These are phyloP conservation scores for Holothuria scabra DNA, from an alignment of 53 echinoderm and acorn worm genomes.

Conservation along the genomic window DNA sequence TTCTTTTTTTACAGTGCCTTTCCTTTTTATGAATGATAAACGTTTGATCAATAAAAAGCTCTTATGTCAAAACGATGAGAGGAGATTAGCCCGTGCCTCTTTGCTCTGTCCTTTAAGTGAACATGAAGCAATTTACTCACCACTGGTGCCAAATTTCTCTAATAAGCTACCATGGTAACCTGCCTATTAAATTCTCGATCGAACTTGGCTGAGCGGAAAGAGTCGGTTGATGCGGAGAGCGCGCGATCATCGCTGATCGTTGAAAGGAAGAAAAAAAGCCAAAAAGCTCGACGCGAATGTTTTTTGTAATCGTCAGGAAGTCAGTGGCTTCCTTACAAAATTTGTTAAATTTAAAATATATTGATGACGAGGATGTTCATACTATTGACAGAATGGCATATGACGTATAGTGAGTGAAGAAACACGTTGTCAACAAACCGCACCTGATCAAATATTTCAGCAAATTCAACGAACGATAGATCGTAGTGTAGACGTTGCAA, in stretches of 20 bases:
- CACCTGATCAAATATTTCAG: too few relatives aligned
- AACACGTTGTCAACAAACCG: too few relatives aligned
- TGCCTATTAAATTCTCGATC: constrained; percentile 43
- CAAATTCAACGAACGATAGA: too few relatives aligned
- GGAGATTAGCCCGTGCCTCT: constrained; percentile 13
- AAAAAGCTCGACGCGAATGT: too few relatives aligned
- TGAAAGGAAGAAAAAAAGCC: too few relatives aligned
- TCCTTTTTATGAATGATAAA: constrained; percentile 10
- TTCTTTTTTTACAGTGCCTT: too few relatives aligned
- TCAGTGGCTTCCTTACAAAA: constrained; percentile 16
- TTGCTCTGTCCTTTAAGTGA: constrained; percentile 13
- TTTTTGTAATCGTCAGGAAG: too few relatives aligned
- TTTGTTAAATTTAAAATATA: constrained; percentile 5
- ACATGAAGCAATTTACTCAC: constrained; percentile 34
- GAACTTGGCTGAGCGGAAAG: constrained; percentile 30
- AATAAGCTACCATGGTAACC: constrained; percentile 36
- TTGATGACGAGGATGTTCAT: not conserved
- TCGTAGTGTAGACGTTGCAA: too few relatives aligned
- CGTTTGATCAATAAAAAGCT: constrained; percentile 42
- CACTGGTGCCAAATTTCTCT: constrained; percentile 41
- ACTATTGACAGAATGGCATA: too few relatives aligned
- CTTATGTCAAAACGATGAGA: constrained; percentile 28
- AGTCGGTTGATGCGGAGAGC: too few relatives aligned
- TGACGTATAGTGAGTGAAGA: too few relatives aligned
- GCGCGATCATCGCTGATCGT: too few relatives aligned